Conservation (phyloP, 2,888 invertebrate genomes). For the Nezara viridula region DNA sequence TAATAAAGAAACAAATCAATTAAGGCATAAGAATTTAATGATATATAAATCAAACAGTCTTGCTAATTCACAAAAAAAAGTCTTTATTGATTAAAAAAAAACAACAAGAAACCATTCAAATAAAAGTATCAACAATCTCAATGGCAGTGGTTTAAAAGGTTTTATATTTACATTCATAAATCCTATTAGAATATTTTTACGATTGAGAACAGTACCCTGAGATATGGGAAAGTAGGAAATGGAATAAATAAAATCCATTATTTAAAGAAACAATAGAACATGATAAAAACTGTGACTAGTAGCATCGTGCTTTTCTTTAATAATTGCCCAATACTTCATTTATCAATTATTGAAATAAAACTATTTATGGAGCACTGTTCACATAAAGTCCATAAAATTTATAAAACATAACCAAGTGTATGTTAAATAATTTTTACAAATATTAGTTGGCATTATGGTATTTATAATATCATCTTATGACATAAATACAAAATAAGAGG, state of each 20-base stretch:
- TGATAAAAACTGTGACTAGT: not conserved
- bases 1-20: no score
- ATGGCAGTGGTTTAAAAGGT: not conserved
- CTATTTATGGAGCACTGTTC: not conserved
- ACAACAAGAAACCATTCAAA: no score
- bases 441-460: not conserved
- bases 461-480: not conserved
- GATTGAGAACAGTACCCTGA: not conserved
- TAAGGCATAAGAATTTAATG: no score
- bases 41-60: not conserved
- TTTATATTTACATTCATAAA: not conserved
- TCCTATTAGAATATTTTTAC: not conserved
- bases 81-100: conserved; percentile 6
- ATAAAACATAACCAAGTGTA: not conserved
- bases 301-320: not conserved
- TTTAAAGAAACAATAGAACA: not conserved
- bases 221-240: not conserved
- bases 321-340: not conserved
- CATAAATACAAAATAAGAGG: not conserved
- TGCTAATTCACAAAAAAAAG: not conserved
- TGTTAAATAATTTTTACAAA: not conserved
- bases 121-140: not conserved
- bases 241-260: not conserved
- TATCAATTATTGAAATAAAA: not conserved
- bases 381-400: not conserved